Conservation (phyloP, 2,113 vertebrate genomes). For the Archilochus colubris region DNA sequence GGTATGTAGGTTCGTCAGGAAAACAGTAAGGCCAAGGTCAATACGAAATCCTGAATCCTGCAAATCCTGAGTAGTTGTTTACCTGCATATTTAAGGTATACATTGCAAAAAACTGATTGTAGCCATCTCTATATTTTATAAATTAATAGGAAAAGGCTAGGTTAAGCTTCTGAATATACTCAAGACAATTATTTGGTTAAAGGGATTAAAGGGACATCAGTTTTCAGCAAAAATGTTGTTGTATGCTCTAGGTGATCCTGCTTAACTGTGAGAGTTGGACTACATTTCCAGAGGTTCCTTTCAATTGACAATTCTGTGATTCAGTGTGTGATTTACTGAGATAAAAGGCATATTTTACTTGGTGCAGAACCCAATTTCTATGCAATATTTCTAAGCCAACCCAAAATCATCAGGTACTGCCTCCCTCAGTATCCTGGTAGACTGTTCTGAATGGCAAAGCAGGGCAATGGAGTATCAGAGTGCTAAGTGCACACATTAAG, state of each 20-base stretch:
- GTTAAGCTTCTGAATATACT: background rate
- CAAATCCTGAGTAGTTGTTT: background rate
- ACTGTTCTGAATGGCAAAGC: background rate
- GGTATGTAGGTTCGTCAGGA: accelerated
- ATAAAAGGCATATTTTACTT: background rate
- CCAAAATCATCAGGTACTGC: background rate
- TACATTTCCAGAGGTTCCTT: too few relatives aligned
- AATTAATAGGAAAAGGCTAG: background rate
- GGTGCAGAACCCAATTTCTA: background rate
- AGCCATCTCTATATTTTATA: background rate
- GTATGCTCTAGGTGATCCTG: too few relatives aligned
- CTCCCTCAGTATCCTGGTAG: background rate
- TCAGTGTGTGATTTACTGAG: background rate
- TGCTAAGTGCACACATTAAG: background rate
- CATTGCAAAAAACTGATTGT: background rate
- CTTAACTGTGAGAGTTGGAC: too few relatives aligned
- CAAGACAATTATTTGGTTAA: background rate
- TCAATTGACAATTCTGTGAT: too few relatives aligned
- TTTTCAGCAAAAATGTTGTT: too few relatives aligned
- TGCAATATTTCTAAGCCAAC: background rate
- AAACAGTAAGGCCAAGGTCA: background rate
- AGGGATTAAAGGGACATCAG: too few relatives aligned
- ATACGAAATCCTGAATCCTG: background rate
- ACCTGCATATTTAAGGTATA: background rate
- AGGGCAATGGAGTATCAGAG: background rate